phyloP scores from a whole-genome alignment of 2,797 vertebrate genomes.

The Lagorchestes hirsutus region DNA sequence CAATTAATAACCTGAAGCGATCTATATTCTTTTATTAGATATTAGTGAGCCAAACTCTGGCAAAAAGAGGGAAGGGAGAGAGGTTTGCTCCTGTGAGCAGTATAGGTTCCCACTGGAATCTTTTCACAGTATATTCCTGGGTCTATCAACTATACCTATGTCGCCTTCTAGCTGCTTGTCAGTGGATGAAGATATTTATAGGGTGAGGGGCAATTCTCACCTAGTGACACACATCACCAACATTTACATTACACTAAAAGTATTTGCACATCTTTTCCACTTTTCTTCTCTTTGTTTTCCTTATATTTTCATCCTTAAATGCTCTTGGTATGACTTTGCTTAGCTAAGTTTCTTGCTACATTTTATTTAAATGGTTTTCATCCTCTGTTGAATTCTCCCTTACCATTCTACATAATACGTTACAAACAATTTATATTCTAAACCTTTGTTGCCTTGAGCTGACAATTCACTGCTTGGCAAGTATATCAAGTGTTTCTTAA shows the following conservation, averaged over 20 bases:
- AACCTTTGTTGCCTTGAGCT: background rate
- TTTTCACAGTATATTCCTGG: background rate
- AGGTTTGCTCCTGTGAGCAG: no score
- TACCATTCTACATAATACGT: background rate
- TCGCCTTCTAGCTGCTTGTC: background rate
- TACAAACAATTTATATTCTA: background rate
- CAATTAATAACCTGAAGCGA: background rate
- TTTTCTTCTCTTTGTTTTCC: background rate
- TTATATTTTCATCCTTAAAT: background rate
- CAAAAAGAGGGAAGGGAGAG: background rate
- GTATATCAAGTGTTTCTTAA: background rate
- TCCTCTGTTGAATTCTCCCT: background rate
- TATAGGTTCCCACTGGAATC: no score
- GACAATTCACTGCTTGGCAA: background rate
- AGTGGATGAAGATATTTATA: background rate
- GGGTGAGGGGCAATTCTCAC: background rate
- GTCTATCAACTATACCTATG: background rate
- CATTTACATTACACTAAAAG: background rate
- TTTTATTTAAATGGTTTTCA: background rate
- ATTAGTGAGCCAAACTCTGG: background rate
- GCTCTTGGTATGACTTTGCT: background rate
- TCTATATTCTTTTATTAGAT: background rate
- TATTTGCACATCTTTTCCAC: background rate
- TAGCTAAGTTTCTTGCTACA: background rate
- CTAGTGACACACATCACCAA: background rate